Evolutionary conservation across 2,888 invertebrate genomes (phyloP), one percentile per base, ranked within the genome.

Genomic region (Synergus japonicus): DNA sequence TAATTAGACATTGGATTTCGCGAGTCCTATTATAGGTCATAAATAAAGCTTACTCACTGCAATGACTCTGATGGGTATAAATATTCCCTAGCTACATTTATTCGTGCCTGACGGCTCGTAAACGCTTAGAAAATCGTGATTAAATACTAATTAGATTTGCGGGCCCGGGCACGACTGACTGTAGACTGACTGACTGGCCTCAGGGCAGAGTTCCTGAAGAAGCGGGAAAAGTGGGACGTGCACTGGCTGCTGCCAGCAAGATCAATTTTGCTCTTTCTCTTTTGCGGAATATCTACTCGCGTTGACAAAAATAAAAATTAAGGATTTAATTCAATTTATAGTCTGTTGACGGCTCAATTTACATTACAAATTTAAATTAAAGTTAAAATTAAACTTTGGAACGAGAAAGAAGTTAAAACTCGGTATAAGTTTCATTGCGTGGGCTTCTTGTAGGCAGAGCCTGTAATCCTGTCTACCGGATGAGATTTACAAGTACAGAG

Each of bases 91-190:
- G 77, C 76, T 78, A 78, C 76, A 79, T 65, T 73, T 76, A 64
- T 82, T 65, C 69, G 69, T 76, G 78, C 63, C 78, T 76, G 82
- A 82, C 77, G 80, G 77, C 73, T 80, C 66, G 80, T 77, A 82
- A 80, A 78, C 63, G 77, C 66, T 80, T 79, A 82, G 82, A 80
- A 80, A 82, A 82, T 81, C 80, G 78, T 78, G 82, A 82, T 82
- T 78, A 82, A 82, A 82, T 82, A 82, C 82, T 82, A 82, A 82
- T 82, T 82, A 82, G 81, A 79, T 82, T 82, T 79, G 77, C 79
- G 60, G 80, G 79, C 76, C 78, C 69, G 76, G 82, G 46, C 76
- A 78, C 82, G 82, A 82, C 77, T 82, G 76, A 79, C 82, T 82
- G 80, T 76, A 60, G 60, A 60, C 22, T 60, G 78, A 80, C 80